Conservation (phyloP, 92 coral and sea anemone species). For the Ricordea florida region DNA sequence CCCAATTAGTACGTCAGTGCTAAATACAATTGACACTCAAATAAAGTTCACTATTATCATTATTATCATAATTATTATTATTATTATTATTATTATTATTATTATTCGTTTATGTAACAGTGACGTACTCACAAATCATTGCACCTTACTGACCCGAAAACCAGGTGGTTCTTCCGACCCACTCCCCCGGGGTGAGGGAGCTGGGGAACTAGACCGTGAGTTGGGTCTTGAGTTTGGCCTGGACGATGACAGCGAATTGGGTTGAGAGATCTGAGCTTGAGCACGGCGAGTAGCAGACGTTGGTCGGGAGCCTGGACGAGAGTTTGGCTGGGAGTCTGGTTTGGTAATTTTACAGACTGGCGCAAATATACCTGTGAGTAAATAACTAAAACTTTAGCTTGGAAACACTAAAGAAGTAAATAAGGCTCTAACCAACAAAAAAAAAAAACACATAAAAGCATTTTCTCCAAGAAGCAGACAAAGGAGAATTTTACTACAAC, state of each 20-base stretch:
- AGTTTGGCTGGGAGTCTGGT: constrained; percentile 38
- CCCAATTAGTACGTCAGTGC: too few relatives aligned
- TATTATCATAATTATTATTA: too few relatives aligned
- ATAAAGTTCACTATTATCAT: too few relatives aligned
- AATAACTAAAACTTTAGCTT: neutral
- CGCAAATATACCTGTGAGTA: constrained; percentile 80
- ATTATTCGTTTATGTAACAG: neutral
- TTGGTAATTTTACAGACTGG: constrained; percentile 87
- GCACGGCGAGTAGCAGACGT: constrained; percentile 70
- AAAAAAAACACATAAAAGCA: too few relatives aligned
- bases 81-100: too few relatives aligned
- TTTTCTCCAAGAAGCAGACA: too few relatives aligned
- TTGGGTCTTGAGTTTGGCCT: constrained; percentile 57
- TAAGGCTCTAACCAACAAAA: too few relatives aligned
- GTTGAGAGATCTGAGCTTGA: constrained; percentile 59
- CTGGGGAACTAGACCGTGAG: constrained; percentile 90
- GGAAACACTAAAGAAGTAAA: too few relatives aligned
- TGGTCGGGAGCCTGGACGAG: constrained; percentile 77
- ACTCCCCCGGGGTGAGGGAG: constrained; percentile 22
- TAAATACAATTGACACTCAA: too few relatives aligned
- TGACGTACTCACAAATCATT: neutral
- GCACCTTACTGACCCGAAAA: constrained; percentile 4
- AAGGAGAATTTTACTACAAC: too few relatives aligned
- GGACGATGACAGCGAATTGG: constrained; percentile 61
- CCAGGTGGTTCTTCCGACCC: constrained; percentile 20